phyloP scores from a whole-genome alignment of 1,140 invertebrate genomes.

The Brachionus sp. region DNA sequence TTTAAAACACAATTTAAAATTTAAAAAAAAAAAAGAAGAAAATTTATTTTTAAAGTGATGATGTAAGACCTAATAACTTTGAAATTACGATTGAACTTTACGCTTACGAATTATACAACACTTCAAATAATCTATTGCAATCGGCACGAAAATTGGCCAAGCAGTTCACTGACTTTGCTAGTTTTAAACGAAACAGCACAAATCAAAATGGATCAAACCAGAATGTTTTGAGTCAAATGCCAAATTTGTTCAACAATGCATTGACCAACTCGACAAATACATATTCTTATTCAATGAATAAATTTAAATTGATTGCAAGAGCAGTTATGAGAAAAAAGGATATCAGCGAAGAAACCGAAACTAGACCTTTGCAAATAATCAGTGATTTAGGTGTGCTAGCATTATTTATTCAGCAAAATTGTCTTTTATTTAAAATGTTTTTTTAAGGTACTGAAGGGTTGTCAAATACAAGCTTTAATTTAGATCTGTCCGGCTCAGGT shows the following conservation, averaged over 20 bases:
- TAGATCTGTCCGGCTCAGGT: neutral
- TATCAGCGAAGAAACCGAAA: neutral
- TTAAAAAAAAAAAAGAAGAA: neutral
- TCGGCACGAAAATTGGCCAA: conserved; percentile 23
- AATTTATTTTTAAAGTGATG: conserved; percentile 6
- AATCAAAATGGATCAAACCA: neutral
- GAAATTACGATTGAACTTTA: conserved; percentile 22
- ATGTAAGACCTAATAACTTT: conserved; percentile 21
- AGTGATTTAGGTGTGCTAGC: neutral
- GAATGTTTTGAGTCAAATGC: conserved; percentile 35
- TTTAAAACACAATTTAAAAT: neutral
- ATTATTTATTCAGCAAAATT: neutral
- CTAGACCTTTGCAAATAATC: conserved; percentile 9
- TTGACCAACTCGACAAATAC: conserved; percentile 23
- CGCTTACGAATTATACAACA: conserved; percentile 30
- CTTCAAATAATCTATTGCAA: conserved; percentile 3
- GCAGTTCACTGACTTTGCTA: conserved; percentile 31
- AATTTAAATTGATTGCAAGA: conserved; percentile 4
- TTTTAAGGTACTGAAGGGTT: neutral
- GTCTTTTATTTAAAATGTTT: neutral
- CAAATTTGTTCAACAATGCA: conserved; percentile 24
- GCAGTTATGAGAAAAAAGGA: neutral
- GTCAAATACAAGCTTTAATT: neutral
- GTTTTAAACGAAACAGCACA: neutral
- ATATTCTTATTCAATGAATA: conserved; percentile 34